Base-by-base conservation (phyloP, 2,113 vertebrate species). In the Galemys pyrenaicus region DNA sequence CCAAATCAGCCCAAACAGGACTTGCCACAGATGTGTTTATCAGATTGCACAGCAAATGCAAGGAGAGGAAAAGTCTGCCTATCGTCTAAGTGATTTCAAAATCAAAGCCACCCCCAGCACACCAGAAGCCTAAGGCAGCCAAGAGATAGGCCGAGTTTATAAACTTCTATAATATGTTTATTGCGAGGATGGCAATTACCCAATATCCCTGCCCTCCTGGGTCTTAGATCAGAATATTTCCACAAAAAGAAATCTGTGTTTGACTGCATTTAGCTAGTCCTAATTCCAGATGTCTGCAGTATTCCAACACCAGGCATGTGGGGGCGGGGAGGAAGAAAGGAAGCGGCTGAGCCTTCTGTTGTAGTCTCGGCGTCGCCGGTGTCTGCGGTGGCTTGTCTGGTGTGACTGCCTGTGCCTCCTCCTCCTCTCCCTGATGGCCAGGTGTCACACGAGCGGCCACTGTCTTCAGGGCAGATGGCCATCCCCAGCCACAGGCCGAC, bases 271-370 rank as follows among this genome's bases (percentile, higher is more conserved):
- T 97, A 96, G 89, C 93, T 96, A 98, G 96, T 97, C 97, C 94
- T 97, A 95, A 96, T 97, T 97, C 98, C 98, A 98, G 98, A 98
- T 98, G 98, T 97, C 95, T 96, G 46, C 77, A 95, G 94, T 81
- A 90, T 64, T 85, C 95, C 81, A 39, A 58, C 64, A 85, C 86
- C 86, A 83, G 93, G 86, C 58, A 0, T 58, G 64, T 84, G 87
- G 73, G 64, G 54, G 71, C 68, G 58, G 74, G 70, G 75, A 94
- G 60, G 41, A 39, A 65, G 86, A 71, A 35, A 92, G 19, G 46
- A 97, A 97, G 91, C 92, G 20, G 41, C 80, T 79, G 92, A 96
- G 94, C 97, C 94, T 95, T 98, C 91, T 87, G 95, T 97, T 94
- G 88, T 89, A 73, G 92, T 91, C 94, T 96, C 74, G 39, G 88